phyloP scores from a whole-genome alignment of 2,113 vertebrate genomes.

The Suricata suricatta region DNA sequence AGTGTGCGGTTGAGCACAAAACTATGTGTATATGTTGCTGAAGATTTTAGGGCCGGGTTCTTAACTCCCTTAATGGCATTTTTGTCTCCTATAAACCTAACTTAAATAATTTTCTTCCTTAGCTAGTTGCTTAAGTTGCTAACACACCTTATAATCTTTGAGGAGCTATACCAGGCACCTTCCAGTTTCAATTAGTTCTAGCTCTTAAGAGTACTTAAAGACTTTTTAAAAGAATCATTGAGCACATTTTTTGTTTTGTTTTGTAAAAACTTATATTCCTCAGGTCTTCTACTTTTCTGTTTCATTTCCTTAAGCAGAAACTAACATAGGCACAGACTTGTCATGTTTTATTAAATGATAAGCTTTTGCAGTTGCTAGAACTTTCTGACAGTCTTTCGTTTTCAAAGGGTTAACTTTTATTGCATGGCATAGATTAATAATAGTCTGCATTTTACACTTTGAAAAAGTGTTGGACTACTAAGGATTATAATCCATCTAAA shows the following conservation, averaged over 20 bases:
- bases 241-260: not conserved
- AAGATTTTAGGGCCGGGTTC: not conserved
- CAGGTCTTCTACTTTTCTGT: not conserved
- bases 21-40: not conserved
- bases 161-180: not conserved
- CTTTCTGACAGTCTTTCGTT: conserved; percentile 37
- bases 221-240: not conserved
- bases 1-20: conserved; percentile 36
- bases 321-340: not conserved
- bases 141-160: not conserved
- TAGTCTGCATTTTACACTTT: conserved; percentile 50
- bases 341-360: not conserved
- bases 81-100: not conserved
- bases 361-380: conserved; percentile 39
- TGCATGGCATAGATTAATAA: conserved; percentile 66
- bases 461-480: conserved; percentile 34
- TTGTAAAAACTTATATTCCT: not conserved
- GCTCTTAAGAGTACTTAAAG: conserved; percentile 21
- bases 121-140: conserved; percentile 8
- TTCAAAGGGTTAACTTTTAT: conserved; percentile 70
- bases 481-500: conserved; percentile 44
- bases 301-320: conserved; percentile 7
- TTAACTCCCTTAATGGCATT: not conserved
- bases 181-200: conserved; percentile 2
- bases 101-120: conserved; percentile 8